These are phyloP conservation scores for Pseudococcus longispinus DNA, from an alignment of 2,888 invertebrate species.

Conservation along the genomic window DNA sequence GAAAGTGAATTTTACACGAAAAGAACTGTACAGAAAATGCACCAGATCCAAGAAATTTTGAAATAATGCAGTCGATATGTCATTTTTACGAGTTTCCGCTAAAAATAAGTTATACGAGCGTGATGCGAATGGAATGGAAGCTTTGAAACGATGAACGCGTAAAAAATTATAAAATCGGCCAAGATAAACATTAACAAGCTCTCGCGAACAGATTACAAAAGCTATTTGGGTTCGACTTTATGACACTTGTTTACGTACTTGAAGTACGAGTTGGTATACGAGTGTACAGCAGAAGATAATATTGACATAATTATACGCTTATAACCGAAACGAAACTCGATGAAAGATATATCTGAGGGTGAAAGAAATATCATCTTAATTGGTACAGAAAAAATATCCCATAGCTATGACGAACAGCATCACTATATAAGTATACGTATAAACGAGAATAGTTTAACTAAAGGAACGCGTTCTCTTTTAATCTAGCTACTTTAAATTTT, in stretches of 20 bases:
- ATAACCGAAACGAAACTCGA: neutral
- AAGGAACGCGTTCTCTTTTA: constrained; percentile 20
- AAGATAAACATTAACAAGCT: constrained; percentile 28
- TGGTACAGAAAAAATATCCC: neutral
- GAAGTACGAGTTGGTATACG: neutral
- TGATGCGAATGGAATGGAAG: neutral
- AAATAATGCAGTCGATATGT: constrained; percentile 31
- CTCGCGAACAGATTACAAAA: neutral
- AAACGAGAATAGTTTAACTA: neutral
- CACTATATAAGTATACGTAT: no score
- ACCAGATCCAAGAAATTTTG: constrained; percentile 14
- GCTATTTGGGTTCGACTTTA: neutral
- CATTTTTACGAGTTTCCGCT: constrained; percentile 37
- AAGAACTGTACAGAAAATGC: neutral
- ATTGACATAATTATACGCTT: neutral
- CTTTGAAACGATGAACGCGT: constrained; percentile 4
- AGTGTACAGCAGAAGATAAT: neutral
- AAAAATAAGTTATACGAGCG: constrained; percentile 34
- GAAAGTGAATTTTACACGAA: neutral
- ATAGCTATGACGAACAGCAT: neutral
- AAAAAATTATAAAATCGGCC: neutral
- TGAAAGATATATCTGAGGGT: neutral
- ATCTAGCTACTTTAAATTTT: constrained; percentile 40
- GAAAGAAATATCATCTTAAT: constrained; percentile 7
- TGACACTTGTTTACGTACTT: neutral